A percentile compares a stretch with the other conserved stretches of the same genome.
Evolutionary conservation across 2,888 invertebrate genomes (phyloP).

Genomic region (Hypercompe scribonia): DNA sequence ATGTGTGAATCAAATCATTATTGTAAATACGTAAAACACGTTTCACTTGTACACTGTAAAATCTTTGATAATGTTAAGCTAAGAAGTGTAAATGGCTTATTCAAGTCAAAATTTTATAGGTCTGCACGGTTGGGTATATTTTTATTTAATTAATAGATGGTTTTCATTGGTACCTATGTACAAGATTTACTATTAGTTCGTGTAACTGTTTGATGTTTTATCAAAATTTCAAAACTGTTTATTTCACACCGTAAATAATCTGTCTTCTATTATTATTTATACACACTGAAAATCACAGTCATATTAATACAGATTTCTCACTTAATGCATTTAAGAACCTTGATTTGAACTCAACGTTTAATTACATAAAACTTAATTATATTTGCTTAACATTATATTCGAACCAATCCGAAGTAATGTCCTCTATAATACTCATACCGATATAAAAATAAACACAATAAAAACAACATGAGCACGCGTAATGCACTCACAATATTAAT

Average conservation of each 20-base stretch:
- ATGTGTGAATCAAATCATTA: too few species aligned
- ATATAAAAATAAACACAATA: constrained; percentile 27
- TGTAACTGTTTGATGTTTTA: not conserved
- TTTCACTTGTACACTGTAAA: not conserved
- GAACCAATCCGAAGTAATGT: not conserved
- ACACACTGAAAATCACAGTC: not conserved
- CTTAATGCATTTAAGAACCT: too few species aligned
- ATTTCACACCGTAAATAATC: not conserved
- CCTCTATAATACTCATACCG: not conserved
- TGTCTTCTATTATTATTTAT: not conserved
- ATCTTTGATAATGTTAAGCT: not conserved
- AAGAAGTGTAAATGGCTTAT: too few species aligned
- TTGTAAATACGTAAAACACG: too few species aligned
- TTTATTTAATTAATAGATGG: not conserved
- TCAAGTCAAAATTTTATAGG: too few species aligned
- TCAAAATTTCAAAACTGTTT: too few species aligned
- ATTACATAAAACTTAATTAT: not conserved
- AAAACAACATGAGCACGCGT: constrained; percentile 61
- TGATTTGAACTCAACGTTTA: too few species aligned
- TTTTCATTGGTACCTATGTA: not conserved
- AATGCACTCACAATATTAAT: constrained; percentile 79
- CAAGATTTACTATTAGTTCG: not conserved
- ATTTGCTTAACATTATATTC: not conserved
- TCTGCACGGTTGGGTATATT: not conserved
- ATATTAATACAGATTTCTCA: too few species aligned